Base-by-base conservation (phyloP, 1,140 invertebrate species). In the Drosophila murphyi region DNA sequence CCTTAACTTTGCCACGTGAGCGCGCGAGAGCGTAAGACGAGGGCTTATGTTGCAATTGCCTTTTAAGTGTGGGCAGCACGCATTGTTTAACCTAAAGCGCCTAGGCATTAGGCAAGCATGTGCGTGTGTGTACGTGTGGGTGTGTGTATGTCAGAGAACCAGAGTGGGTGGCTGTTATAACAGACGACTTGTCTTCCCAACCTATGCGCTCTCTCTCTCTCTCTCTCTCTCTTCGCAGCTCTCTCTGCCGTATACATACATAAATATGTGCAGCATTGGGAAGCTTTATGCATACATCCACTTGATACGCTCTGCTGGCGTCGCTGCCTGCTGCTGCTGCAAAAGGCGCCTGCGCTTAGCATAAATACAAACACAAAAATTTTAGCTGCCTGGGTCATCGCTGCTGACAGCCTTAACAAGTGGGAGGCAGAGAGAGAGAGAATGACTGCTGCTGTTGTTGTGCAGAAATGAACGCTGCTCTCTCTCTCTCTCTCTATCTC, bases 391-490 rank as follows among this genome's bases (percentile, higher is more conserved):
- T 69, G 71, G 48, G 65, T 61, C 56, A 69, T 29, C 48, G 55
- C 65, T 67, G 56, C 56, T 45, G 20, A 39, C 29, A n/a, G 39
- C 39, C 39, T 43, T 43, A 43, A 43, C 7, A 41, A 37, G 29
- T 37, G n/a, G 61, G 3, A 41, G 37, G 12, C 6, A 48, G 51
- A 59, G 20, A 48, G n/a, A 62, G 51, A 63, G 64, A 34, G 79
- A 61, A 29, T 29, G 45, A 45, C 10, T 52, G 47, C 45, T 12
- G 12, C 43, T 35, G 35, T 28, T 67, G 65, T 51, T 76, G 34
- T 72, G 80, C 83, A 87, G 83, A 78, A 88, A 89, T 88, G 83
- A 88, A 88, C 83, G 72, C 83, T 89, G 85, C 85, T 77, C 60
- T 12, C 37, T 5, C 68, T 34, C 41, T 55, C 32, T 2, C 52